These are phyloP conservation scores for Cryptus viduatorius DNA, from an alignment of 2,888 invertebrate genomes.

Conservation along the genomic window DNA sequence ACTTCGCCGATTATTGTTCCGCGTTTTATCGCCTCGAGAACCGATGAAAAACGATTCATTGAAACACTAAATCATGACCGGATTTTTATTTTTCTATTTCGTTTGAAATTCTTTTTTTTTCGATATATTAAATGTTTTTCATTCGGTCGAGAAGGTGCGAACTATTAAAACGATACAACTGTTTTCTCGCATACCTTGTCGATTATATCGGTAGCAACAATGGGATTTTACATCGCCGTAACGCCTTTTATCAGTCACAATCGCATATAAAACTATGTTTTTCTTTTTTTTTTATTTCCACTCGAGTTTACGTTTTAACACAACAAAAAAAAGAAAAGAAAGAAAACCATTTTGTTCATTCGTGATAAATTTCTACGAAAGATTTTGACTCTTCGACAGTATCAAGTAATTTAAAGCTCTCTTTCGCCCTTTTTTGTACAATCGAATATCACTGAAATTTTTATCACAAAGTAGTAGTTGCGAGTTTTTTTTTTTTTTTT, in stretches of 20 bases:
- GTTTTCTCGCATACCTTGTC: slow-evolving; percentile 21
- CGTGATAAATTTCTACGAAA: not conserved
- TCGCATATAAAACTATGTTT: slow-evolving; percentile 66
- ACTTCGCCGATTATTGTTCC: slow-evolving; percentile 17
- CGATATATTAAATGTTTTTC: slow-evolving; percentile 25
- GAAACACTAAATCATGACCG: slow-evolving; percentile 29
- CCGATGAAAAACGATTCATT: no score
- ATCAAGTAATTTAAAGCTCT: not conserved
- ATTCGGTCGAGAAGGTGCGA: slow-evolving; percentile 32
- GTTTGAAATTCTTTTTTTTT: slow-evolving; percentile 7
- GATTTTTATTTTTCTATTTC: slow-evolving; percentile 24
- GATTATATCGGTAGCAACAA: slow-evolving; percentile 62
- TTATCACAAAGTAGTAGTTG: not conserved
- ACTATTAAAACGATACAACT: slow-evolving; percentile 44
- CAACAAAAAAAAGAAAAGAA: no score
- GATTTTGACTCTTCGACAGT: slow-evolving; percentile 24
- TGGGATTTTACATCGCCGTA: slow-evolving; percentile 56
- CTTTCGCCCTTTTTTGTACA: slow-evolving; percentile 41
- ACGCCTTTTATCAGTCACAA: slow-evolving; percentile 61
- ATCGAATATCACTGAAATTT: slow-evolving; percentile 21
- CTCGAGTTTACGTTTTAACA: no score
- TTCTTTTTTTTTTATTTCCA: slow-evolving; percentile 5
- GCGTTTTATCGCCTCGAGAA: no score
- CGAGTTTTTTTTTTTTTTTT: not conserved
- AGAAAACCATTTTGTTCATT: no score